Evolutionary conservation across 1,140 invertebrate species (phyloP).

Genomic region (Heliconius congener): DNA sequence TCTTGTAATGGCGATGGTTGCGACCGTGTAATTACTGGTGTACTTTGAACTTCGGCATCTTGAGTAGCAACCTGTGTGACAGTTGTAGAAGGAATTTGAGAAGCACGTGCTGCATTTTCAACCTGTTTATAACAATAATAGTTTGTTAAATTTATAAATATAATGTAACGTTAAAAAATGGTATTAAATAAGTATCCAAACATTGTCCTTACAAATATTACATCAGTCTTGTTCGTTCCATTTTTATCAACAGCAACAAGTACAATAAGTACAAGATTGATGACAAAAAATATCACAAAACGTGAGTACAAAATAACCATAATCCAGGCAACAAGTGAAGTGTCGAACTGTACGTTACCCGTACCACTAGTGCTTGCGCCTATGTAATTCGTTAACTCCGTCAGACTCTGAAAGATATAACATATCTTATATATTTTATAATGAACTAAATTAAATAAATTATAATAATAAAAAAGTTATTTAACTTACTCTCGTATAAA

Average conservation of each 20-base stretch:
- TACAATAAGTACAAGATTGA: slow-evolving; percentile 55
- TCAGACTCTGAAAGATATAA: slow-evolving; percentile 51
- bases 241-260: slow-evolving; percentile 48
- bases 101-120: slow-evolving; percentile 6
- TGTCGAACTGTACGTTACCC: slow-evolving; percentile 44
- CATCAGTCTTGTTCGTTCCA: slow-evolving; percentile 22
- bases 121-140: background rate
- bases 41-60: slow-evolving; percentile 18
- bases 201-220: slow-evolving; percentile 39
- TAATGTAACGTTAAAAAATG: background rate
- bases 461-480: background rate
- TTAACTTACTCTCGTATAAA: slow-evolving; percentile 55
- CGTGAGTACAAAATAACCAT: slow-evolving; percentile 62
- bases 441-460: background rate
- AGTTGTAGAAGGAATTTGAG: background rate
- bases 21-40: background rate
- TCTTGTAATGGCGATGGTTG: background rate
- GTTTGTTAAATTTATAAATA: background rate
- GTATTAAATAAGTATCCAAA: background rate
- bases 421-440: background rate
- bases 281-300: slow-evolving; percentile 51
- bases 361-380: slow-evolving; percentile 49
- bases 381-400: slow-evolving; percentile 54
- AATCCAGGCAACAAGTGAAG: slow-evolving; percentile 49
- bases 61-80: background rate